Evolutionary conservation across 2,797 vertebrate genomes (phyloP).

Genomic region (Valencia hispanica): DNA sequence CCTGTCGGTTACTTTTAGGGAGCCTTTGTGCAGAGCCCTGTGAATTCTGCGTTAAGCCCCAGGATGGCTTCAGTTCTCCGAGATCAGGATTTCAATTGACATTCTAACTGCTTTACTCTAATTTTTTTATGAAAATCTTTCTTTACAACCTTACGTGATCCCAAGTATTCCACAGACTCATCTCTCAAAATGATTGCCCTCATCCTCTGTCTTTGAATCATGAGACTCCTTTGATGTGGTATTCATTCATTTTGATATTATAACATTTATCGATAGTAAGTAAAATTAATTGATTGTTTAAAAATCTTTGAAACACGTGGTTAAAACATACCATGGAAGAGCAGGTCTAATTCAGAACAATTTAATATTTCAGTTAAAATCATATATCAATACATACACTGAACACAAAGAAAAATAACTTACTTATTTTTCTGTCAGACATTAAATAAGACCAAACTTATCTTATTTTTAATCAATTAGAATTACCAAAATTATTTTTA

Average conservation of each 20-base stretch:
- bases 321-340: constrained; percentile 2
- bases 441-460: too few species aligned
- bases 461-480: too few species aligned
- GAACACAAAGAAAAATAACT: too few species aligned
- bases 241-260: too few species aligned
- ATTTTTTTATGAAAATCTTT: constrained; percentile 13
- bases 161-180: constrained; percentile 6
- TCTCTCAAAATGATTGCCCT: neutral
- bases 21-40: constrained; percentile 4
- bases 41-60: constrained; percentile 23
- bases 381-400: too few species aligned
- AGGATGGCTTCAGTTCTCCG: constrained; percentile 1
- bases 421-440: too few species aligned
- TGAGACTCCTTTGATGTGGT: too few species aligned
- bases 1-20: constrained; percentile 16
- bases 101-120: neutral
- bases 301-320: neutral
- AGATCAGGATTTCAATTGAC: constrained; percentile 9
- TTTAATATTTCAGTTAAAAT: too few species aligned
- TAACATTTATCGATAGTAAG: too few species aligned
- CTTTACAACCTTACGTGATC: constrained; percentile 6
- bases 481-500: too few species aligned
- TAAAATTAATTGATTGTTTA: too few species aligned
- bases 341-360: neutral
- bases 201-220: too few species aligned